Base-by-base conservation (phyloP, 2,113 vertebrate genomes). In the Caretta caretta region DNA sequence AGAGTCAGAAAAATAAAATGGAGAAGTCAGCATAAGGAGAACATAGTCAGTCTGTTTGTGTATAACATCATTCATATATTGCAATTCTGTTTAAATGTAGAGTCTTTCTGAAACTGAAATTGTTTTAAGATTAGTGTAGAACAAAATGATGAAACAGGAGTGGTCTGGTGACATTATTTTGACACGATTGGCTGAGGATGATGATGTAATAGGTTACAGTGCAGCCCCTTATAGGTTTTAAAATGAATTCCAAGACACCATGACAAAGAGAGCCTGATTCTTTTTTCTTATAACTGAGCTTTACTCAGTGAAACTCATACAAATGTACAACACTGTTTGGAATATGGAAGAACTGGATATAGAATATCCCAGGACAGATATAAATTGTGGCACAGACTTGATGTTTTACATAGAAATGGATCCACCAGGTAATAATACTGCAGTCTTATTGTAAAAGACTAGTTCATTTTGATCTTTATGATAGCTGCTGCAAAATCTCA, bases 131-230 rank as follows among this genome's bases (percentile, higher is more conserved):
- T 99, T 98, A 98, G 98, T 98, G 90, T 92, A 97, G 94, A 98
- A 93, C 97, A 98, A 98, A 98, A 98, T 98, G 98, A 98, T 98
- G 98, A 98, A 98, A 97, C 99, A 98, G 98, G 99, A 99, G 98
- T 98, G 98, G 98, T 98, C 98, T 98, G 98, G 98, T 98, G 99
- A 99, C 99, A 98, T 98, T 99, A 98, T 98, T 98, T 98, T 98
- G 98, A 96, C 98, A 98, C 98, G 98, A 99, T 99, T 99, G 99
- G 99, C 99, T 99, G 98, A 98, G 98, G 98, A 98, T 98, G 99
- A 99, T 99, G 99, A 99, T 99, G 99, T 99, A 99, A 99, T 99
- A 98, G 98, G 98, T 99, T 99, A 99, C 99, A 99, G 99, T 98
- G 99, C 98, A 99, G 98, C 98, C 97, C 97, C 99, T 98, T 98